A percentile compares a stretch with the other conserved stretches of the same genome.
Conservation (phyloP, 2,888 invertebrate genomes). For the Drosophila stalkeri region DNA sequence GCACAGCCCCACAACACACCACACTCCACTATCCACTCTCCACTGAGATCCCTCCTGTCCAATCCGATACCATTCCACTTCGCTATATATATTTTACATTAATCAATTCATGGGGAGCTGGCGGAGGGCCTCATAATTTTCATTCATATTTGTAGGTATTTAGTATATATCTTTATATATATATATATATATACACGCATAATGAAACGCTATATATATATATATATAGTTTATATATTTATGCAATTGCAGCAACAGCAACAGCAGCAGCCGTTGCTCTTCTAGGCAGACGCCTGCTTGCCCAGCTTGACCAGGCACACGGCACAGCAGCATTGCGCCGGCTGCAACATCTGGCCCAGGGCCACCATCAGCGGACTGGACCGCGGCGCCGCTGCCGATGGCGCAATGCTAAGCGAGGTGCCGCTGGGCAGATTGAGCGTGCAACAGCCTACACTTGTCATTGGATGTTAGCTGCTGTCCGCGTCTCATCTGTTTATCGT, state of each 20-base stretch:
- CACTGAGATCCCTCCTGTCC: constrained; percentile 2
- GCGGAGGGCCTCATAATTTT: constrained; percentile 11
- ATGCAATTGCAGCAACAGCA: constrained; percentile 15
- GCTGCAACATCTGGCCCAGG: constrained; percentile 21
- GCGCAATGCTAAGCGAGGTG: constrained; percentile 52
- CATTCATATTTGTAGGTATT: constrained; percentile 39
- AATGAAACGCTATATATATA: constrained; percentile 46
- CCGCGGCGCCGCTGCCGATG: constrained; percentile 15
- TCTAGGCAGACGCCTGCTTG: constrained; percentile 54
- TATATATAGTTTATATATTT: constrained; percentile 42
- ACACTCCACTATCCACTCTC: background rate
- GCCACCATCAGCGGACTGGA: constrained; percentile 48
- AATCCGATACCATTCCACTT: background rate
- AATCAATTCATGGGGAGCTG: background rate
- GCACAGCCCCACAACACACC: constrained; percentile 38
- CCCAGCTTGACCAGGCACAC: constrained; percentile 63
- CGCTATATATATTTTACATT: constrained; percentile 23
- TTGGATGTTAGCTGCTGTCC: constrained; percentile 84
- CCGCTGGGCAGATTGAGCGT: constrained; percentile 57
- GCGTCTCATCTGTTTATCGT: constrained; percentile 85
- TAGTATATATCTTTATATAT: constrained; percentile 15
- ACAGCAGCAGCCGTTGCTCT: background rate
- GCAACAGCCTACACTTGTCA: constrained; percentile 59
- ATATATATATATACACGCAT: constrained; percentile 2
- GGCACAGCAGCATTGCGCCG: constrained; percentile 60